Conservation (phyloP, 2,888 invertebrate species). For the Urechis unicinctus region DNA sequence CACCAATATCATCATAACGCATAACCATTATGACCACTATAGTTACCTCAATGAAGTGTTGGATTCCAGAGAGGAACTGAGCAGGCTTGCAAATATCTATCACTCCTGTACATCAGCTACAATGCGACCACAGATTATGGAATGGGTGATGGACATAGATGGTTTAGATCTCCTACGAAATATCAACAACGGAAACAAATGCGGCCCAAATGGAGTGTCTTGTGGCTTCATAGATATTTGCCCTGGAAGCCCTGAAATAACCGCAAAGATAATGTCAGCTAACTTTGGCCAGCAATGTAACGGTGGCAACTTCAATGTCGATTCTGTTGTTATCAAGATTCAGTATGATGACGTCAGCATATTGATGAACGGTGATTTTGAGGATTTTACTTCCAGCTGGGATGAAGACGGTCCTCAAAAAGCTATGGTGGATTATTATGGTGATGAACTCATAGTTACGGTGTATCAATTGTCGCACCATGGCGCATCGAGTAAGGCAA, state of each 20-base stretch:
- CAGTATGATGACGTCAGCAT: conserved; percentile 6
- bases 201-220: conserved; percentile 13
- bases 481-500: conserved; percentile 16
- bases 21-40: conserved; percentile 21
- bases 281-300: conserved; percentile 15
- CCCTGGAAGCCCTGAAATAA: conserved; percentile 7
- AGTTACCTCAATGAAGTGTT: conserved; percentile 8
- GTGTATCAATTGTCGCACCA: conserved; percentile 18
- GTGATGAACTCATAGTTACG: conserved; percentile 7
- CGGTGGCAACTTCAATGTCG: conserved; percentile 18
- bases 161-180: conserved; percentile 1
- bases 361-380: conserved; percentile 19
- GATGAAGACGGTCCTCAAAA: conserved; percentile 16
- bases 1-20: conserved; percentile 14
- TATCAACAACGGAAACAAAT: conserved; percentile 14
- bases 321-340: conserved; percentile 15
- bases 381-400: conserved; percentile 13
- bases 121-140: conserved; percentile 3
- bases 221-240: conserved; percentile 17
- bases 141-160: conserved; percentile 12
- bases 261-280: conserved; percentile 12
- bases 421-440: conserved; percentile 16
- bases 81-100: conserved; percentile 14
- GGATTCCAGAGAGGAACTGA: background rate
- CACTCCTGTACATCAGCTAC: conserved; percentile 12